Conservation (phyloP, 2,113 vertebrate genomes). For the Neogale vison region DNA sequence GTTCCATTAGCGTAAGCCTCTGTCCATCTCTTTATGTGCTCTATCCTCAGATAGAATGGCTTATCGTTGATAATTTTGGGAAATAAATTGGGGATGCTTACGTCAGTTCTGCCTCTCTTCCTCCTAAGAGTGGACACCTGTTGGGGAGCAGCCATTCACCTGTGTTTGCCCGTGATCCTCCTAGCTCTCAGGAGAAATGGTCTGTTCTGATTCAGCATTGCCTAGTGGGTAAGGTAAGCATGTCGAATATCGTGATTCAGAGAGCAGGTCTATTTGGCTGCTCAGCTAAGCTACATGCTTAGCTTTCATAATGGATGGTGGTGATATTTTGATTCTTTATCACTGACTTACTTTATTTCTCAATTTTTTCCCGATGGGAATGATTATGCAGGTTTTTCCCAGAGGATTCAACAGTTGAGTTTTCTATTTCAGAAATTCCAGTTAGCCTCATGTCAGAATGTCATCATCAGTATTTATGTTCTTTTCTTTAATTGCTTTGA, state of each 20-base stretch:
- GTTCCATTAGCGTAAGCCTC: neutral
- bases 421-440: slow-evolving; percentile 47
- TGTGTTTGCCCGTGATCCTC: neutral
- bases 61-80: neutral
- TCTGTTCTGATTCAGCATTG: neutral
- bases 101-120: neutral
- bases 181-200: neutral
- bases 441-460: neutral
- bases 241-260: neutral
- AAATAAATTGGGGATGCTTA: neutral
- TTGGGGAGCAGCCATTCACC: neutral
- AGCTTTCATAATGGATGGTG: neutral
- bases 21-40: neutral
- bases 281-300: neutral
- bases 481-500: slow-evolving; percentile 33
- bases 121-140: neutral
- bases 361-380: neutral
- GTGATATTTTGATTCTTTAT: neutral
- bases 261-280: neutral
- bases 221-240: neutral
- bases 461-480: neutral
- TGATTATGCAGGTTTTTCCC: neutral
- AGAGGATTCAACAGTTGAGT: neutral
- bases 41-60: neutral
- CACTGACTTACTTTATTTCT: neutral